These are phyloP conservation scores for Pterocles gutturalis DNA, from an alignment of 2,113 vertebrate genomes.

Conservation along the genomic window DNA sequence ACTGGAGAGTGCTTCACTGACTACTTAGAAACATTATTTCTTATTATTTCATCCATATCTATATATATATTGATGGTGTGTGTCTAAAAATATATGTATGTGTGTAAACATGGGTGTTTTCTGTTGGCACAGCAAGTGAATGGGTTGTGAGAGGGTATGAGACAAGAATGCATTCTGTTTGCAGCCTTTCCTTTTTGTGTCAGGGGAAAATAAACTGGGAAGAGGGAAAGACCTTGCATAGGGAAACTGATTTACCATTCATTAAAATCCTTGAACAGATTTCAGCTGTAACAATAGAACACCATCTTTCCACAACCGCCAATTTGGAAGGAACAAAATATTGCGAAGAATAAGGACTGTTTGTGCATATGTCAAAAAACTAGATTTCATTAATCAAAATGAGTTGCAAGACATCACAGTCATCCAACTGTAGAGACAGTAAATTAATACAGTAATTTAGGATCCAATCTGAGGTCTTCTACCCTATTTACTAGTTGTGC, in stretches of 20 bases:
- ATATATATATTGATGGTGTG: not conserved
- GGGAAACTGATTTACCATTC: not conserved
- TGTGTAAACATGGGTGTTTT: not conserved
- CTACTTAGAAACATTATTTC: not conserved
- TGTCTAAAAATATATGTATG: not conserved
- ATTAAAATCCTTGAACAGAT: not conserved
- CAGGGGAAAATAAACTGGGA: not conserved
- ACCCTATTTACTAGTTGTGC: not conserved
- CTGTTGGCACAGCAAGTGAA: not conserved
- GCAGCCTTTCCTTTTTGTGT: not conserved
- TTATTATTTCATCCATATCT: not conserved
- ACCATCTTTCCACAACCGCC: not conserved
- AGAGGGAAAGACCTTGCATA: not conserved
- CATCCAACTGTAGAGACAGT: not conserved
- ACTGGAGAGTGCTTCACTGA: not conserved
- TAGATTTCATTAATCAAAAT: not conserved
- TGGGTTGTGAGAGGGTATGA: not conserved
- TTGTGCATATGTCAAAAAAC: not conserved
- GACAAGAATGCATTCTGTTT: not conserved
- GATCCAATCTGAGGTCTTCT: not conserved
- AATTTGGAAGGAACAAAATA: not conserved
- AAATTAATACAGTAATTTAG: not conserved
- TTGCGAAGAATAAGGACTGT: not conserved
- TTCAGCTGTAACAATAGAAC: not conserved
- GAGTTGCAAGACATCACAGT: not conserved